Percentiles rank a stretch among this genome's conserved stretches.
phyloP scores from a whole-genome alignment of 2,113 vertebrate genomes.

The Scartelaos histophorus region DNA sequence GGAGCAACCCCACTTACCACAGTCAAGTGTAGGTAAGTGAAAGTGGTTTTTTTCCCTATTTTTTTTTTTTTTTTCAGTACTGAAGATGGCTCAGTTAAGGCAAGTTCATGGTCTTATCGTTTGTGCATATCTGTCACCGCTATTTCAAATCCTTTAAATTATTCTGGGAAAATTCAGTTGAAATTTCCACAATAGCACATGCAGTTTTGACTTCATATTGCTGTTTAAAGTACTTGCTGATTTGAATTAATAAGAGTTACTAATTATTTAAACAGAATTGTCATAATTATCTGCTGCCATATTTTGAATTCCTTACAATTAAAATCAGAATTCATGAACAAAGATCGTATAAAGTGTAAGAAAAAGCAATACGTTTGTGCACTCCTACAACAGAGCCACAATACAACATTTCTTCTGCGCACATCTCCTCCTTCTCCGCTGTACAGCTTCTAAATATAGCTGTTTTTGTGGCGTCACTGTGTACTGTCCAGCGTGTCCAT shows the following conservation, averaged over 20 bases:
- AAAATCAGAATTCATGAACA: background rate
- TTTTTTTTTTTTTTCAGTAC: background rate
- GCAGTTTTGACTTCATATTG: too few species aligned
- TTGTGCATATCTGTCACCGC: background rate
- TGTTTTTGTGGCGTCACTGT: background rate
- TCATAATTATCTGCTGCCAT: too few species aligned
- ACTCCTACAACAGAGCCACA: background rate
- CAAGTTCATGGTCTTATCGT: background rate
- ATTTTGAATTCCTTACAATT: too few species aligned
- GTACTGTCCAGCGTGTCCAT: background rate
- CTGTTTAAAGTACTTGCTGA: too few species aligned
- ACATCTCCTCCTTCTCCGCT: background rate
- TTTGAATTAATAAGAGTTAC: too few species aligned
- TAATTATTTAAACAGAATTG: too few species aligned
- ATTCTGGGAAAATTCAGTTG: too few species aligned
- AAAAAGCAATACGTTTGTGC: background rate
- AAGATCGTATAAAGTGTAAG: background rate
- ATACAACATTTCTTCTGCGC: background rate
- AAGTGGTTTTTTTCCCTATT: background rate
- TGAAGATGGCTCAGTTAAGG: background rate
- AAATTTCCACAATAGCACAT: too few species aligned
- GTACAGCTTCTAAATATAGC: background rate
- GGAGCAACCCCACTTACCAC: background rate
- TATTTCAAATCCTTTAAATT: too few species aligned
- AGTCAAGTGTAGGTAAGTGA: background rate